Percentiles rank a stretch among this genome's conserved stretches.
phyloP scores from a whole-genome alignment of 2,888 invertebrate genomes.

The Lasioglossum vierecki region DNA sequence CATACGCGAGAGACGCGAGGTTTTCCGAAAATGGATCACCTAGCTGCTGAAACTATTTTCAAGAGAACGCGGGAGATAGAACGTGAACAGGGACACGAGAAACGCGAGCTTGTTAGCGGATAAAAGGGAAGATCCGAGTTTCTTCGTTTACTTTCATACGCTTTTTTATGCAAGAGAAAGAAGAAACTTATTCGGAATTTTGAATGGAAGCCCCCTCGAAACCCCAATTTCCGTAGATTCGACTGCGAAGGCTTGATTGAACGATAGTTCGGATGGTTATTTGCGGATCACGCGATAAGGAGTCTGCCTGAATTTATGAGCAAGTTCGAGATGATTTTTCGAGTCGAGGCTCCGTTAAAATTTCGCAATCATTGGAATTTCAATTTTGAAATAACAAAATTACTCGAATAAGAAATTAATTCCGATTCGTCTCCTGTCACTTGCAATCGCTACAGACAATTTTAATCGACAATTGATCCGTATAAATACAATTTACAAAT shows the following conservation, averaged over 20 bases:
- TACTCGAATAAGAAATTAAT: not conserved
- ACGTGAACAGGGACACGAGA: not conserved
- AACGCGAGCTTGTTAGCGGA: slow-evolving; percentile 9
- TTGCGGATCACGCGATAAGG: not conserved
- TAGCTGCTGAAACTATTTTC: not conserved
- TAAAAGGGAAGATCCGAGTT: not conserved
- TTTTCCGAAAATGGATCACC: slow-evolving; percentile 14
- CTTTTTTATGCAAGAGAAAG: not conserved
- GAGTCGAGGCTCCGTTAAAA: not conserved
- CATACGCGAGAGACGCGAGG: not conserved
- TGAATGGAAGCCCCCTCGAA: not conserved
- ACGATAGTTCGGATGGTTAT: not conserved
- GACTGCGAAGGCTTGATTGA: slow-evolving; percentile 11
- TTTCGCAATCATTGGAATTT: not conserved
- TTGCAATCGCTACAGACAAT: not conserved
- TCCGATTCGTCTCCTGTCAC: not conserved
- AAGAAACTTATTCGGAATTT: not conserved
- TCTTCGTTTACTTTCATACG: slow-evolving; percentile 7
- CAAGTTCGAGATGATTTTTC: not conserved
- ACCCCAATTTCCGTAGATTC: not conserved
- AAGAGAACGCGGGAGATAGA: not conserved
- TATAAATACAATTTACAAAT: too few relatives aligned
- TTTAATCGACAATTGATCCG: not conserved
- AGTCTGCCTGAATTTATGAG: not conserved
- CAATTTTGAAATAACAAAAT: not conserved